These are phyloP conservation scores for Drosophila differens DNA, from an alignment of 2,888 invertebrate genomes.

Conservation along the genomic window DNA sequence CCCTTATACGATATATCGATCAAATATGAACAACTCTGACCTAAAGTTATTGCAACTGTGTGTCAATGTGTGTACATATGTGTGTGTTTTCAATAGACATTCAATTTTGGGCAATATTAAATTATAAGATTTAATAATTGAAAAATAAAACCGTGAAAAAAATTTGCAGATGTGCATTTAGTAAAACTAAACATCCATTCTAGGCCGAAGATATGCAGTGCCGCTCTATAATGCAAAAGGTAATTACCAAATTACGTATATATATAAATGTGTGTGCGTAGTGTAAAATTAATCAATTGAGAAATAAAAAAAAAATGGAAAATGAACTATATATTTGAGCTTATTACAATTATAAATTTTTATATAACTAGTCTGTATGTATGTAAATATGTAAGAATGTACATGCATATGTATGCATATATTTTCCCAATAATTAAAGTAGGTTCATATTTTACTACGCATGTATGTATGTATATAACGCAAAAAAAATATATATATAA, in stretches of 20 bases:
- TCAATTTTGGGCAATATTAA: constrained; percentile 55
- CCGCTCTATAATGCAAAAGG: constrained; percentile 46
- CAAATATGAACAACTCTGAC: constrained; percentile 7
- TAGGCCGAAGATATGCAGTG: constrained; percentile 45
- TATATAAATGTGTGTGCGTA: constrained; percentile 2
- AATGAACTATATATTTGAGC: neutral
- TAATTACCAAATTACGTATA: constrained; percentile 36
- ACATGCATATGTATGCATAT: neutral
- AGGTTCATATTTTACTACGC: neutral
- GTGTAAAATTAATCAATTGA: neutral
- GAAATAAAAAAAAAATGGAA: constrained; percentile 1
- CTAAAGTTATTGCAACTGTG: constrained; percentile 12
- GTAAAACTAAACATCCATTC: constrained; percentile 16
- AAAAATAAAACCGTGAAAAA: constrained; percentile 44
- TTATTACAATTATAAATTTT: neutral
- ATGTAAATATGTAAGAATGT: neutral
- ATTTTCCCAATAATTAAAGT: constrained; percentile 1
- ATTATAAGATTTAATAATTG: constrained; percentile 42
- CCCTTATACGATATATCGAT: constrained; percentile 13
- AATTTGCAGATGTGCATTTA: constrained; percentile 58
- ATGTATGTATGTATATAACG: neutral
- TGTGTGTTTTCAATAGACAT: constrained; percentile 61
- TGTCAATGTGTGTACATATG: constrained; percentile 25
- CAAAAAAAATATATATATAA: neutral
- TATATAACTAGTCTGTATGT: constrained; percentile 5